Evolutionary conservation across 2,888 invertebrate species (phyloP).

Genomic region (Leptopterna dolabrata): DNA sequence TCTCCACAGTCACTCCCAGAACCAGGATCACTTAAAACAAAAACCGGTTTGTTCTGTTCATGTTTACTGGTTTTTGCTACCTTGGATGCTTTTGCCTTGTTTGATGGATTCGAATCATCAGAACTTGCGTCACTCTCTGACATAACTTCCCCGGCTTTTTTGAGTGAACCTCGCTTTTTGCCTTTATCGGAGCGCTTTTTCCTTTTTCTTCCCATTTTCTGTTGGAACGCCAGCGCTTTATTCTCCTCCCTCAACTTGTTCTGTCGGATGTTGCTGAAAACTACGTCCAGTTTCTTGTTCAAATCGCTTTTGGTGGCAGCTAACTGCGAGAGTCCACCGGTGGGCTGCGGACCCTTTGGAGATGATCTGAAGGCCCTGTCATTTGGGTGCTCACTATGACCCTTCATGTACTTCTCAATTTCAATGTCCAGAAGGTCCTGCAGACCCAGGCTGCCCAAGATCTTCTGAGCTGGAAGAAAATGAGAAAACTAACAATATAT

Average conservation of each 20-base stretch:
- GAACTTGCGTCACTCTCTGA: not conserved
- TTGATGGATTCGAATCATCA: not conserved
- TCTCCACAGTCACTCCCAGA: not conserved
- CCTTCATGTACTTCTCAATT: constrained; percentile 64
- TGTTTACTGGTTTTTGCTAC: not conserved
- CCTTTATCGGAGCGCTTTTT: not conserved
- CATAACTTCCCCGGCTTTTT: not conserved
- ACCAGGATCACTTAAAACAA: not conserved
- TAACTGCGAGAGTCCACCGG: not conserved
- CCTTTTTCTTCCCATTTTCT: not conserved
- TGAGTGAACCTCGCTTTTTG: not conserved
- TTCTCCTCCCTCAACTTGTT: constrained; percentile 40
- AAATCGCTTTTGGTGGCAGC: constrained; percentile 17
- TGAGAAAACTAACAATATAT: not conserved
- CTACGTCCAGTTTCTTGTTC: constrained; percentile 51
- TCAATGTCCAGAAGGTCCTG: constrained; percentile 70
- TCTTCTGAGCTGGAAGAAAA: constrained; percentile 68
- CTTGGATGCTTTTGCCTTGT: not conserved
- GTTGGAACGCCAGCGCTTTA: constrained; percentile 28
- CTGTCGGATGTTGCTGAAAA: constrained; percentile 55
- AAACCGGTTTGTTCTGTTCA: not conserved
- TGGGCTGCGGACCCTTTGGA: not conserved
- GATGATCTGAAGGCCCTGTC: not conserved
- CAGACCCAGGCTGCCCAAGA: constrained; percentile 68
- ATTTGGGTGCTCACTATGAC: not conserved